Base-by-base conservation (phyloP, 92 coral and sea anemone genomes). In the Parazoanthus darwini region DNA sequence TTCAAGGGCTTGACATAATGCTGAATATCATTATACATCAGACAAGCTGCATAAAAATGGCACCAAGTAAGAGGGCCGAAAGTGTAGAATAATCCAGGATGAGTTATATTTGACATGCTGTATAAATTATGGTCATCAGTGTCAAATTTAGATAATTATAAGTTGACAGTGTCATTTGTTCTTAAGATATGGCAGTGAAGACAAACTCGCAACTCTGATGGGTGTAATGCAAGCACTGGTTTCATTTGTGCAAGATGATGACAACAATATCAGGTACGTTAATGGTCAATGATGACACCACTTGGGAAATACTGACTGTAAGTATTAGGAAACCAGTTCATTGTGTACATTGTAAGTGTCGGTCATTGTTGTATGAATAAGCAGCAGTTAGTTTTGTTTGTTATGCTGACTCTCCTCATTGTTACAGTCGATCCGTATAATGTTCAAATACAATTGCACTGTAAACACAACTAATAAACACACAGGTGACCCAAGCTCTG, bases 211-310 rank as follows among this genome's bases (percentile, higher is more conserved):
- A 6, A 97, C 99, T 65, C 92, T 95, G 50, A 97, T 93, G 95
- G 99, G 99, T 43, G 99, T 97, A 37, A 97, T 97, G 99, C 99
- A 97, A 82, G 99, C 99, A 11, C 87, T 97, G 44, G 94, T 97
- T 48, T 97, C 98, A 13, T 94, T 97, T 91, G 97, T 97, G 51
- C 97, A 97, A 81, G 98, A 86, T 83, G 99, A 92, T 43, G 92
- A 86, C 54, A 97, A 97, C 88, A 88, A 89, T 66, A 90, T 97
- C 83, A 95, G 99, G 99, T 97, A 26, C 9, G 4, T 39, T 10
- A 5, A 74, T 56, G 72, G 46, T 26, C 66, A 15, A 15, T 14
- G 66, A 6, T 58, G 66, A 3, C 6, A 58, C 66, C 66, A 15
- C 23, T 63, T 63, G 18, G 22, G 6, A 54, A 54, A 14, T 11